A percentile compares a stretch with the other conserved stretches of the same genome.
phyloP scores from a whole-genome alignment of 2,113 vertebrate species.

The Dissostichus mawsoni region DNA sequence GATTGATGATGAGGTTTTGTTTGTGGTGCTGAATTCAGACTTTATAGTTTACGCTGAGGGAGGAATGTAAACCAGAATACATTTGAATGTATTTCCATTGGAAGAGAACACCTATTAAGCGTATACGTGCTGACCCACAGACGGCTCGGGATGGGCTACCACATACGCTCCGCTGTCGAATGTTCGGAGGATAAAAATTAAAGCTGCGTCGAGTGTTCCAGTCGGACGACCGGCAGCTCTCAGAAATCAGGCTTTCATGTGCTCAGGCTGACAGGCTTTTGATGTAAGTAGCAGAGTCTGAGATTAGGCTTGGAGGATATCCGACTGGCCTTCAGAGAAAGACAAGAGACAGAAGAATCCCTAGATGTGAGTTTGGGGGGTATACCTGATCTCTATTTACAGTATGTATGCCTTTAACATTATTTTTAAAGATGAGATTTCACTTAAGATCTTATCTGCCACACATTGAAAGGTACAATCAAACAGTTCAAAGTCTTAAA shows the following conservation, averaged over 20 bases:
- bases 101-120: slow-evolving; percentile 50
- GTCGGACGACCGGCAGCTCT: slow-evolving; percentile 59
- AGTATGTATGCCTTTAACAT: slow-evolving; percentile 20
- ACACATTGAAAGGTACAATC: neutral
- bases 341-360: slow-evolving; percentile 5
- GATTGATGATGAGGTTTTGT: slow-evolving; percentile 61
- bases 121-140: slow-evolving; percentile 48
- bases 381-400: slow-evolving; percentile 43
- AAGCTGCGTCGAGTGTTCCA: slow-evolving; percentile 55
- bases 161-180: slow-evolving; percentile 32
- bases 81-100: slow-evolving; percentile 71
- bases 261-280: slow-evolving; percentile 76
- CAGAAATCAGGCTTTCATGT: slow-evolving; percentile 74
- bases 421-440: slow-evolving; percentile 20
- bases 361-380: slow-evolving; percentile 1
- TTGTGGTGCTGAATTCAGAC: slow-evolving; percentile 36
- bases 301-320: slow-evolving; percentile 61
- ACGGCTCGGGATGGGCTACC: slow-evolving; percentile 27
- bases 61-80: slow-evolving; percentile 45
- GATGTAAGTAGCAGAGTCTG: slow-evolving; percentile 70
- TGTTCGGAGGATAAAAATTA: slow-evolving; percentile 60
- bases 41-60: slow-evolving; percentile 44
- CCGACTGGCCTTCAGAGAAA: slow-evolving; percentile 49
- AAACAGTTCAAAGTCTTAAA: slow-evolving; percentile 21
- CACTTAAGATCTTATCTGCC: neutral